Evolutionary conservation across 1,140 invertebrate species (phyloP).

Genomic region (Conus ventricosus): DNA sequence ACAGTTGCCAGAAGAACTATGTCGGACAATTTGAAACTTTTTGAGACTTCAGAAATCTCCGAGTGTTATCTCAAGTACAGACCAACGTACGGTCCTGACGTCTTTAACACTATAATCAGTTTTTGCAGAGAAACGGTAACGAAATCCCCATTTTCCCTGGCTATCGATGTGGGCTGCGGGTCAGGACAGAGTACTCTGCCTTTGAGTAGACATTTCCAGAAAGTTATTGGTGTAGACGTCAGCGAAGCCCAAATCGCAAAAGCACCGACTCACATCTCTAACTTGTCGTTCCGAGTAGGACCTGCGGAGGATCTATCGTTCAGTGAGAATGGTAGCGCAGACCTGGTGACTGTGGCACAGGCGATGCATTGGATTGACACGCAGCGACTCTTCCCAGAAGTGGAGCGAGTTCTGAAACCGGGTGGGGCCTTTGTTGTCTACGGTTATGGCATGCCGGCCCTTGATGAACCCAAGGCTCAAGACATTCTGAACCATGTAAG

Average conservation of each 20-base stretch:
- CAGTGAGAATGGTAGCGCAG: constrained; percentile 60
- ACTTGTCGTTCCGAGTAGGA: constrained; percentile 61
- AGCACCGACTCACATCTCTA: constrained; percentile 46
- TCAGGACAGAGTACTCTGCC: constrained; percentile 76
- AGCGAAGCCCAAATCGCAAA: constrained; percentile 57
- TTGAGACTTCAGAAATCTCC: constrained; percentile 48
- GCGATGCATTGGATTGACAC: constrained; percentile 77
- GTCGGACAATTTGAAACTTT: background rate
- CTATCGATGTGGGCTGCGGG: constrained; percentile 76
- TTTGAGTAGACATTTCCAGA: constrained; percentile 70
- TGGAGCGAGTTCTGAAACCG: constrained; percentile 70
- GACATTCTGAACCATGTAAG: constrained; percentile 18
- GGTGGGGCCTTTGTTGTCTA: constrained; percentile 74
- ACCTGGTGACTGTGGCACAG: constrained; percentile 73
- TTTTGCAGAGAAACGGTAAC: constrained; percentile 63
- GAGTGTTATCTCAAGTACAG: constrained; percentile 70
- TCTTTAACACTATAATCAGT: constrained; percentile 65
- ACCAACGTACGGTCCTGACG: constrained; percentile 60
- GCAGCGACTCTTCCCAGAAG: constrained; percentile 75
- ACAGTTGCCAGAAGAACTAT: background rate
- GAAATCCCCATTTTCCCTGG: constrained; percentile 31
- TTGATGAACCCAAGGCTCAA: background rate
- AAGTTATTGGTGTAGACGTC: constrained; percentile 54
- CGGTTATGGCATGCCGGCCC: constrained; percentile 56
- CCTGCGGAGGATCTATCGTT: constrained; percentile 70